phyloP scores from a whole-genome alignment of 2,888 invertebrate genomes.

The Strigamia transsilvanica region DNA sequence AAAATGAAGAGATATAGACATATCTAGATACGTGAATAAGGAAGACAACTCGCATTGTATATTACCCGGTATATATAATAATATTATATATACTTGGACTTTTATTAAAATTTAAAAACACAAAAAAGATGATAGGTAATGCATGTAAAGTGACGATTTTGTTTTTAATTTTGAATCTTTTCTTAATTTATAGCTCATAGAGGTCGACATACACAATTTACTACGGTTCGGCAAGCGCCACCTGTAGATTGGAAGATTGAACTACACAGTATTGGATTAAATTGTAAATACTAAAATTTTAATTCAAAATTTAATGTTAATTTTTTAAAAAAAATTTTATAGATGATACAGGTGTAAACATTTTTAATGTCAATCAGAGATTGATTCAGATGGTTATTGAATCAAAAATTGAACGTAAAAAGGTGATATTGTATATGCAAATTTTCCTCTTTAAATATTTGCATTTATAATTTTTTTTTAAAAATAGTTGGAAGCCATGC shows the following conservation, averaged over 20 bases:
- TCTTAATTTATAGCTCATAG: not conserved
- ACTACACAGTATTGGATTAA: constrained; percentile 33
- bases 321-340: not conserved
- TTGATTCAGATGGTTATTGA: constrained; percentile 50
- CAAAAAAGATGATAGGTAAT: constrained; percentile 6
- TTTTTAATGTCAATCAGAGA: constrained; percentile 40
- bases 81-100: not conserved
- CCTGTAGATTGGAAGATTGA: constrained; percentile 45
- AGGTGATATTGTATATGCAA: constrained; percentile 38
- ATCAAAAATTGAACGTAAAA: constrained; percentile 50
- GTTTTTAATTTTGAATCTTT: not conserved
- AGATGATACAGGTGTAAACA: constrained; percentile 51
- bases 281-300: not conserved
- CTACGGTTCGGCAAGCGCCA: constrained; percentile 14
- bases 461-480: not conserved
- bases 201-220: constrained; percentile 47
- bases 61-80: too few species aligned
- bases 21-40: not conserved
- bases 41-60: not conserved
- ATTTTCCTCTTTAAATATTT: not conserved
- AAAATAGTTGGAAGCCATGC: constrained; percentile 33
- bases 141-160: not conserved
- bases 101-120: not conserved
- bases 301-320: not conserved
- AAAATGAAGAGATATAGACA: constrained; percentile 40